phyloP scores from a whole-genome alignment of 2,113 vertebrate species.

The Tangachromis dhanisi region DNA sequence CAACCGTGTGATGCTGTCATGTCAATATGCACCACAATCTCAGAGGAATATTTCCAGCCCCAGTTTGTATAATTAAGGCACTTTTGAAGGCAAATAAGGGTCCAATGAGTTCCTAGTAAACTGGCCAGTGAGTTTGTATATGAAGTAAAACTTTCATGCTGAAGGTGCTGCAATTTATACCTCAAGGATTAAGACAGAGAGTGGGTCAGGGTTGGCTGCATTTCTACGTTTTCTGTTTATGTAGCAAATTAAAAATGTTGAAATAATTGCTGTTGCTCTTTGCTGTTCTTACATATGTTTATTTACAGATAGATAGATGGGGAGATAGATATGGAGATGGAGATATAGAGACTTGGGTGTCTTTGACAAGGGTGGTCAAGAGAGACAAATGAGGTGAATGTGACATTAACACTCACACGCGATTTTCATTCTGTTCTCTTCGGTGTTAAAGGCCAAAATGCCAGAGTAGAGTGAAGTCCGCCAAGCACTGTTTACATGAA shows the following conservation, averaged over 20 bases:
- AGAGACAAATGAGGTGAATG: constrained; percentile 11
- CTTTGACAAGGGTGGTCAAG: neutral
- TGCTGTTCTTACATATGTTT: neutral
- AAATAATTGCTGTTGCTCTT: neutral
- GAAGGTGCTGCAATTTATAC: neutral
- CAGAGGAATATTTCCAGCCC: neutral
- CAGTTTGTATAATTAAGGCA: neutral
- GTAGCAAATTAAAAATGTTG: neutral
- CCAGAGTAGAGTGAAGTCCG: neutral
- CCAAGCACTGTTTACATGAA: constrained; percentile 1
- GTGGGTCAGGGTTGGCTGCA: neutral
- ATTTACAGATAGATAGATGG: neutral
- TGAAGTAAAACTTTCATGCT: neutral
- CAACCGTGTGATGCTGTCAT: neutral
- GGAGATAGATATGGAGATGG: neutral
- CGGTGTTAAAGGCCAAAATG: neutral
- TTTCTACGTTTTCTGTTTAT: neutral
- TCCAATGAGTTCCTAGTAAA: neutral
- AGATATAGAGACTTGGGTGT: neutral
- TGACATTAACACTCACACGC: neutral
- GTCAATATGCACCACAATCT: neutral
- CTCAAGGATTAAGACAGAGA: neutral
- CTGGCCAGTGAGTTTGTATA: neutral
- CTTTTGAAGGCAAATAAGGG: neutral
- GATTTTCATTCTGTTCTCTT: neutral